phyloP scores from a whole-genome alignment of 1,140 invertebrate genomes.

The Drosophila burlai region DNA sequence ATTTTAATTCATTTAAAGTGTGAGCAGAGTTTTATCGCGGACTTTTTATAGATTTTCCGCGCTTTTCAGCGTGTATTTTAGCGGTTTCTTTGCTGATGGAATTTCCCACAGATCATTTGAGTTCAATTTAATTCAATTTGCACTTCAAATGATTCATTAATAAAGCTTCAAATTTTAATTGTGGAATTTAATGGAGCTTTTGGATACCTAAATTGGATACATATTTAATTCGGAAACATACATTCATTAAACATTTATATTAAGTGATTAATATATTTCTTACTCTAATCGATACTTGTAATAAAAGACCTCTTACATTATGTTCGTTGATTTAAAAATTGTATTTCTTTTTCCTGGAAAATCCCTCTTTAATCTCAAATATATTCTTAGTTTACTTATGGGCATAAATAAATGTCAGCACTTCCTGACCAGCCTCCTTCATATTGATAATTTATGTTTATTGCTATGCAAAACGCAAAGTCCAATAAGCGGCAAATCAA shows the following conservation, averaged over 20 bases:
- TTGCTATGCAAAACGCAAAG: slow-evolving; percentile 78
- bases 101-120: slow-evolving; percentile 2
- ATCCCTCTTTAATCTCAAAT: not conserved
- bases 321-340: not conserved
- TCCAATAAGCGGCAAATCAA: slow-evolving; percentile 80
- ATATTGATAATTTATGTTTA: slow-evolving; percentile 79
- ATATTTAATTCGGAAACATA: not conserved
- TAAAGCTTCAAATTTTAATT: slow-evolving; percentile 17
- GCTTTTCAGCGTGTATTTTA: slow-evolving; percentile 7
- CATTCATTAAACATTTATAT: not conserved
- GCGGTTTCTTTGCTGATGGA: slow-evolving; percentile 32
- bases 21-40: slow-evolving; percentile 30
- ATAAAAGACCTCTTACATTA: not conserved
- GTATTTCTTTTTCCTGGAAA: not conserved
- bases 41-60: not conserved
- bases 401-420: slow-evolving; percentile 73
- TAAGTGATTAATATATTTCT: not conserved
- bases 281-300: not conserved
- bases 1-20: slow-evolving; percentile 67
- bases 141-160: slow-evolving; percentile 29
- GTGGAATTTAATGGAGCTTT: not conserved
- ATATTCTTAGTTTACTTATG: slow-evolving; percentile 46
- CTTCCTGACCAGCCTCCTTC: slow-evolving; percentile 11
- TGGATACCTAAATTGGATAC: not conserved
- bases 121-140: slow-evolving; percentile 17